phyloP scores from a whole-genome alignment of 2,797 vertebrate genomes.

The Lycodopsis pacificus region DNA sequence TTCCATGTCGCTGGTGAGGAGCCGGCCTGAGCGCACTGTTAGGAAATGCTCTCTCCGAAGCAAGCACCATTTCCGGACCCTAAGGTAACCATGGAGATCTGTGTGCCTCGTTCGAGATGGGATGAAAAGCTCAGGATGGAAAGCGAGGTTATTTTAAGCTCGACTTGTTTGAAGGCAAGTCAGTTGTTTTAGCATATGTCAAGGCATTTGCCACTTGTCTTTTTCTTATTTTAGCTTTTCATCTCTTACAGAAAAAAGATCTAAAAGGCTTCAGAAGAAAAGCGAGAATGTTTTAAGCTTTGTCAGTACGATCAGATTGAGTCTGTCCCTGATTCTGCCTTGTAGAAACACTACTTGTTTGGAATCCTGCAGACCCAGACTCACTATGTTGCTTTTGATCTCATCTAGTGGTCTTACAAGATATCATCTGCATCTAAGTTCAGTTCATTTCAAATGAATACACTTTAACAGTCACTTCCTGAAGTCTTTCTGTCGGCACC shows the following conservation, averaged over 20 bases:
- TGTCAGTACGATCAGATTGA: constrained; percentile 1
- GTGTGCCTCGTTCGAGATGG: constrained; percentile 50
- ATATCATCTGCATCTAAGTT: constrained; percentile 13
- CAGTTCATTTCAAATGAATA: constrained; percentile 11
- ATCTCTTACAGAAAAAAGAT: constrained; percentile 5
- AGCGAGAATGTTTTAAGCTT: constrained; percentile 5
- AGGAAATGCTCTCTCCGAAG: constrained; percentile 73
- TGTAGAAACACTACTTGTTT: constrained; percentile 5
- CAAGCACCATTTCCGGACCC: constrained; percentile 67
- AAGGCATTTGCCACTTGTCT: constrained; percentile 22
- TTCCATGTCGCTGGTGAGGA: constrained; percentile 79
- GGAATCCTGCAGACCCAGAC: constrained; percentile 20
- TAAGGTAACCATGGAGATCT: constrained; percentile 79
- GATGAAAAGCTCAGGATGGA: constrained; percentile 55
- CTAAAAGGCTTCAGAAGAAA: constrained; percentile 9
- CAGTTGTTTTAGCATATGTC: constrained; percentile 43
- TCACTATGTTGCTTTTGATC: constrained; percentile 9
- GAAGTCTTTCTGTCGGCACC: constrained; percentile 21
- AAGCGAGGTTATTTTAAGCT: constrained; percentile 63
- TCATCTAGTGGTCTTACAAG: constrained; percentile 21
- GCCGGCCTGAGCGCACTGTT: constrained; percentile 62
- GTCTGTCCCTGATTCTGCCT: constrained; percentile 16
- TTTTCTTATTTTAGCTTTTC: constrained; percentile 27
- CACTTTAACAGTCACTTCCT: constrained; percentile 16
- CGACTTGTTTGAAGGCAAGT: constrained; percentile 38